phyloP scores from a whole-genome alignment of 1,140 invertebrate genomes.

The Hylaeus volcanicus region DNA sequence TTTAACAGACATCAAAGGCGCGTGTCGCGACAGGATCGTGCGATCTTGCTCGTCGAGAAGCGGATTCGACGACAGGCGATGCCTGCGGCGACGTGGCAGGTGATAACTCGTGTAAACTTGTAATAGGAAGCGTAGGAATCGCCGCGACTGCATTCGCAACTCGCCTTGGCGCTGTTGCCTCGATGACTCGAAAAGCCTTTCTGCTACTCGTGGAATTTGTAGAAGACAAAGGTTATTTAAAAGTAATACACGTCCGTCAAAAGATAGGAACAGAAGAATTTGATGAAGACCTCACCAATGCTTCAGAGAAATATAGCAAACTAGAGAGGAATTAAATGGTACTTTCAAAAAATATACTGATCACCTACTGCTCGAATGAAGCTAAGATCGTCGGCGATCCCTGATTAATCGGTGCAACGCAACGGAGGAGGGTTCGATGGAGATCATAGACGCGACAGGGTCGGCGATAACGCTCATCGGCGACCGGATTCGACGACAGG shows the following conservation, averaged over 20 bases:
- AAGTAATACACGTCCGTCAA: too few relatives aligned
- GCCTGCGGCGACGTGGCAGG: conserved; percentile 28
- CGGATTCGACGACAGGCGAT: conserved; percentile 13
- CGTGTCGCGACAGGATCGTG: background rate
- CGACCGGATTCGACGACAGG: conserved; percentile 3
- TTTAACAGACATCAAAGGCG: conserved; percentile 15
- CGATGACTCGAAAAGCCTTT: too few relatives aligned
- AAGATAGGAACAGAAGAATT: too few relatives aligned
- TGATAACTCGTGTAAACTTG: conserved; percentile 51
- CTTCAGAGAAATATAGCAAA: too few relatives aligned
- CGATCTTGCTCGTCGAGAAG: background rate
- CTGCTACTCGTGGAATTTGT: too few relatives aligned
- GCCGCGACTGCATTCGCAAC: conserved; percentile 62
- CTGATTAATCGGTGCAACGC: background rate
- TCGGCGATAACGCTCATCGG: background rate
- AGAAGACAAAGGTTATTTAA: too few relatives aligned
- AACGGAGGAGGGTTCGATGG: background rate
- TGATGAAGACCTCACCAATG: too few relatives aligned
- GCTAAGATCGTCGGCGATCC: too few relatives aligned
- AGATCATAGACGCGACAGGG: conserved; percentile 21
- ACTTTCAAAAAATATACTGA: too few relatives aligned
- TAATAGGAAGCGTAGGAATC: conserved; percentile 55
- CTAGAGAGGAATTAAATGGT: too few relatives aligned
- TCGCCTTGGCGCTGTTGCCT: conserved; percentile 35
- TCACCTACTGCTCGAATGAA: too few relatives aligned